Conservation (phyloP, 2,113 vertebrate species). For the Ammodytes dubius region DNA sequence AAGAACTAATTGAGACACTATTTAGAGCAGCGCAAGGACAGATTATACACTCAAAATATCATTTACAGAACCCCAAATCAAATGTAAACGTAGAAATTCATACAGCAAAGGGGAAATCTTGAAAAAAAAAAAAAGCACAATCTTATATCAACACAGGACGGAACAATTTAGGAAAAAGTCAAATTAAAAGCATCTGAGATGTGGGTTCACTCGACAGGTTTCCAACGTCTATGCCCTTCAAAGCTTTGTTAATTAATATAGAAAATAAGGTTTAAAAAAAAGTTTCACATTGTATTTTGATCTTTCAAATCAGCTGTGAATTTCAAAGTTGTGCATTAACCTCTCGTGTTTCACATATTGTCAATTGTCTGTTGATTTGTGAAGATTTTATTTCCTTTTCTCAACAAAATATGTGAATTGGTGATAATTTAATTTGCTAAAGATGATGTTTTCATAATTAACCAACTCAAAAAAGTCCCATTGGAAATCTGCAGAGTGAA, state of each 20-base stretch:
- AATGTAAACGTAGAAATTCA: constrained; percentile 74
- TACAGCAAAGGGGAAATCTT: constrained; percentile 23
- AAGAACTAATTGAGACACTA: constrained; percentile 12
- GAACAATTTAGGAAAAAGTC: background rate
- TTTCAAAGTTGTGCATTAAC: background rate
- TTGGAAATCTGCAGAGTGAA: constrained; percentile 15
- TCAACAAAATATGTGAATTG: background rate
- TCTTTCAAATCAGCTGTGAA: background rate
- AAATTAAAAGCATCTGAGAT: background rate
- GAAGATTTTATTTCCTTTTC: too few species aligned
- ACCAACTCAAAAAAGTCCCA: background rate
- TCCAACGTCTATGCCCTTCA: background rate
- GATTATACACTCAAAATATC: constrained; percentile 27
- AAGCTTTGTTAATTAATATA: background rate
- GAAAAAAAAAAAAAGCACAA: background rate
- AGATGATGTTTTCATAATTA: background rate
- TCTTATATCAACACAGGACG: constrained; percentile 25
- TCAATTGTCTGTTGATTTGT: background rate
- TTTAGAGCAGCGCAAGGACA: constrained; percentile 48
- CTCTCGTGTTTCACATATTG: background rate
- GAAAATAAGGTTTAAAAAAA: background rate
- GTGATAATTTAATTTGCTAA: background rate
- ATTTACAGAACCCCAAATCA: constrained; percentile 26
- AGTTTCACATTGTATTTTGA: background rate
- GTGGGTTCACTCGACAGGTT: background rate